Evolutionary conservation across 2,797 vertebrate genomes (phyloP).

Genomic region (Hypotaenidia philippensis): DNA sequence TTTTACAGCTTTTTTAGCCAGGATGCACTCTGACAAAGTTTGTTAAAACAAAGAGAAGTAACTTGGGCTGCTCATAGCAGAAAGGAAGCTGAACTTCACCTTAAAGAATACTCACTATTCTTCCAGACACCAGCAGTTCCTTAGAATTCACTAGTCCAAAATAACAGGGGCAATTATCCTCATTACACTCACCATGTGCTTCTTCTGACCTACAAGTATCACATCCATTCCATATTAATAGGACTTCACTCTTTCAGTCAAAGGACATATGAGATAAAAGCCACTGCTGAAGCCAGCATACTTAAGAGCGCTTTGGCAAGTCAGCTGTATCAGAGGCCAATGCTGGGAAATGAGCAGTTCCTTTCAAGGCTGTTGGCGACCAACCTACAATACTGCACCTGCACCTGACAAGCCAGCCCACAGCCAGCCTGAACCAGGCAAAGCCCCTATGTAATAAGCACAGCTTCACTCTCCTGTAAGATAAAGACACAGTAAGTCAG

Average conservation of each 20-base stretch:
- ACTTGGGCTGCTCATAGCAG: neutral
- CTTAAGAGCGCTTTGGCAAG: neutral
- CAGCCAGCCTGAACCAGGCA: neutral
- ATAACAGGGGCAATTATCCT: neutral
- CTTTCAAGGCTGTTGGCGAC: neutral
- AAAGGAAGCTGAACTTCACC: neutral
- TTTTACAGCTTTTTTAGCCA: neutral
- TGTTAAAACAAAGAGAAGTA: neutral
- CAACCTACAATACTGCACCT: neutral
- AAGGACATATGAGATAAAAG: neutral
- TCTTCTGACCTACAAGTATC: neutral
- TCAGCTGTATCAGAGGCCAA: neutral
- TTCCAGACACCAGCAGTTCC: neutral
- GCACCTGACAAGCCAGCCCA: neutral
- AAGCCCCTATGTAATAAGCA: fast-evolving
- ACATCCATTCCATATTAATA: fast-evolving
- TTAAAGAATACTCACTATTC: neutral
- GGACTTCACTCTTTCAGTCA: neutral
- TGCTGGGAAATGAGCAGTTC: neutral
- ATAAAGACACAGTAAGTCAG: neutral
- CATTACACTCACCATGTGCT: neutral
- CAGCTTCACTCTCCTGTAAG: neutral
- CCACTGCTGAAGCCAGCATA: neutral
- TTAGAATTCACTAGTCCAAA: neutral
- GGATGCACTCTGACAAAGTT: neutral